A percentile compares a stretch with the other conserved stretches of the same genome.
Evolutionary conservation across 2,113 vertebrate genomes (phyloP).

Genomic region (Vulpes lagopus): DNA sequence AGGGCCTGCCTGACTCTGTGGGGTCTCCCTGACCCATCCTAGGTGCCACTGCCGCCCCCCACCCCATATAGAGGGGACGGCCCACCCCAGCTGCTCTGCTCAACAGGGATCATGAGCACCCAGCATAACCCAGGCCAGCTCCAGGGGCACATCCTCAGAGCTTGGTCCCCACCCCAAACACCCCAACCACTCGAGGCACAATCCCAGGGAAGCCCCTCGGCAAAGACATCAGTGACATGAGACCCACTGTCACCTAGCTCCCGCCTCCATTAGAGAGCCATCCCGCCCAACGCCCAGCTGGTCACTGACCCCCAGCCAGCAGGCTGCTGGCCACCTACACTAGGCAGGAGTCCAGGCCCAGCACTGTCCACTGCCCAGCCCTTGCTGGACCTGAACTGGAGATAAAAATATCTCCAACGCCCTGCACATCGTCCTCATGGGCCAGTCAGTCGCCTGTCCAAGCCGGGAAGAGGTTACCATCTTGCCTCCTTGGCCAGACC

Average conservation of each 20-base stretch:
- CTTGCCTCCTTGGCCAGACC: rapidly evolving
- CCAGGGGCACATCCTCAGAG: not conserved
- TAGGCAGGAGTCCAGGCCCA: not conserved
- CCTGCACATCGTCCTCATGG: rapidly evolving
- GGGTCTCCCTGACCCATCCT: slow-evolving; percentile 25
- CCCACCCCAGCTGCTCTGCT: not conserved
- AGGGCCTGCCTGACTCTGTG: not conserved
- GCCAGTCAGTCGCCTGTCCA: not conserved
- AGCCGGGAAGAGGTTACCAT: rapidly evolving
- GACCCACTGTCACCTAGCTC: not conserved
- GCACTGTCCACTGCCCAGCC: rapidly evolving
- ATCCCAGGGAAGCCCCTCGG: not conserved
- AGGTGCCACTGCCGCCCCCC: not conserved
- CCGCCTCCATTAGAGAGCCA: not conserved
- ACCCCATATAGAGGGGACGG: not conserved
- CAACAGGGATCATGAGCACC: rapidly evolving
- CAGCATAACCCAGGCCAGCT: rapidly evolving
- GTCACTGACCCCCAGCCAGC: rapidly evolving
- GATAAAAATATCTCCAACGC: not conserved
- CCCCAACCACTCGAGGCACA: rapidly evolving
- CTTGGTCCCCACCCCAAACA: not conserved
- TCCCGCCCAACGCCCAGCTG: not conserved
- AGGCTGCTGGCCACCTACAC: not conserved
- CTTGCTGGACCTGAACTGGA: not conserved
- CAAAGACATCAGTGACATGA: rapidly evolving